Conservation (phyloP, 1,140 invertebrate genomes). For the Brachionus koreanus region DNA sequence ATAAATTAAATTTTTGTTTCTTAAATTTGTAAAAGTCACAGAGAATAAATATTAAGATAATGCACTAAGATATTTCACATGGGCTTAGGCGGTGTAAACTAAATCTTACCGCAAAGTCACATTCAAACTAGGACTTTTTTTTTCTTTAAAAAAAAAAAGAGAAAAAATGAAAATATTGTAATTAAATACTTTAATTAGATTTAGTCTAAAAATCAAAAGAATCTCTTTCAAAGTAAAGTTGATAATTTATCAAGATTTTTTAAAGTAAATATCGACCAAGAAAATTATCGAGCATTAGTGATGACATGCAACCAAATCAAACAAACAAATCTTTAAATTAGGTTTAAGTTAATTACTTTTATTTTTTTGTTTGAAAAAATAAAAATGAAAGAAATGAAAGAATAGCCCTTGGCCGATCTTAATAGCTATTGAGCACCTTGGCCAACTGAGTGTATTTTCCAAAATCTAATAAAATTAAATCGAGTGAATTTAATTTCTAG, state of each 20-base stretch:
- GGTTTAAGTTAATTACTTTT: not conserved
- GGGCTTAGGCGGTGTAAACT: not conserved
- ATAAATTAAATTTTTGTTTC: not conserved
- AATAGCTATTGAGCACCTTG: not conserved
- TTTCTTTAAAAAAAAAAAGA: not conserved
- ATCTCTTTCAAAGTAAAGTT: not conserved
- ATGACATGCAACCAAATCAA: slow-evolving; percentile 1
- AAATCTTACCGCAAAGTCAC: not conserved
- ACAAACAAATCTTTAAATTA: slow-evolving; percentile 10
- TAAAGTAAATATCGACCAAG: not conserved
- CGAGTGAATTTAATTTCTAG: not conserved
- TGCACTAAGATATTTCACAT: not conserved
- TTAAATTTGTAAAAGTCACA: slow-evolving; percentile 2
- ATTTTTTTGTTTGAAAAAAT: not conserved
- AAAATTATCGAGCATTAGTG: slow-evolving; percentile 2
- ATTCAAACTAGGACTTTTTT: not conserved
- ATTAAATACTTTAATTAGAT: slow-evolving; percentile 11
- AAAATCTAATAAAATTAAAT: slow-evolving; percentile 1
- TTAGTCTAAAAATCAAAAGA: not conserved
- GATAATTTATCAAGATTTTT: not conserved
- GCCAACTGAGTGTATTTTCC: not conserved
- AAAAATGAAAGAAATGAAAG: not conserved
- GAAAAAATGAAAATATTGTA: not conserved
- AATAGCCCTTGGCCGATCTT: not conserved
- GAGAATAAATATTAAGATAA: slow-evolving; percentile 3